Percentiles rank a stretch among this genome's conserved stretches.
Evolutionary conservation across 2,888 invertebrate genomes (phyloP).

Genomic region (Netelia inedita): DNA sequence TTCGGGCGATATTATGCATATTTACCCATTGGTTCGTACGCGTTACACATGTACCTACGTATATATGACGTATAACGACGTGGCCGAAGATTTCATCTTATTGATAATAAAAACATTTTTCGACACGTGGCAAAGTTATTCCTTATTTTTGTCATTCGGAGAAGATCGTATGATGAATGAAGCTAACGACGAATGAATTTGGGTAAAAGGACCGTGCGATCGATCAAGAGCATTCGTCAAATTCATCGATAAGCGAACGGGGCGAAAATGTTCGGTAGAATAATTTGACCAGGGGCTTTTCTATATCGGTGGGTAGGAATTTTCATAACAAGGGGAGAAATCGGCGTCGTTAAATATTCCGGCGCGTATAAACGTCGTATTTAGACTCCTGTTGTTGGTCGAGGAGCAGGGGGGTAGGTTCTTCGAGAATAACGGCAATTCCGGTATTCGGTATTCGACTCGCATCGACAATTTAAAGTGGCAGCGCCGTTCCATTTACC

Average conservation of each 20-base stretch:
- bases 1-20: conserved; percentile 44
- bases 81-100: conserved; percentile 36
- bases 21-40: conserved; percentile 20
- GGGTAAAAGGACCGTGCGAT: neutral
- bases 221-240: conserved; percentile 8
- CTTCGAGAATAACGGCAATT: conserved; percentile 67
- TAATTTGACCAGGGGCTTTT: neutral
- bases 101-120: conserved; percentile 14
- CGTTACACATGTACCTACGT: neutral
- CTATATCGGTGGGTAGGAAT: conserved; percentile 21
- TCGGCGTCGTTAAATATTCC: conserved; percentile 57
- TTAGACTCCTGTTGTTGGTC: conserved; percentile 47
- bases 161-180: neutral
- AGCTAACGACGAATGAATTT: conserved; percentile 13
- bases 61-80: neutral
- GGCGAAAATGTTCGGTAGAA: too few species aligned
- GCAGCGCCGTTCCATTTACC: conserved; percentile 59
- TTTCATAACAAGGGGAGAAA: conserved; percentile 40
- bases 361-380: conserved; percentile 60
- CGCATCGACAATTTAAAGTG: conserved; percentile 69
- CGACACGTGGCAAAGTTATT: neutral
- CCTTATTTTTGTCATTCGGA: neutral
- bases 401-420: conserved; percentile 8
- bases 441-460: conserved; percentile 64
- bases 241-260: neutral